Evolutionary conservation across 1,140 invertebrate genomes (phyloP).

Genomic region (Drosophila pseudoobscura): DNA sequence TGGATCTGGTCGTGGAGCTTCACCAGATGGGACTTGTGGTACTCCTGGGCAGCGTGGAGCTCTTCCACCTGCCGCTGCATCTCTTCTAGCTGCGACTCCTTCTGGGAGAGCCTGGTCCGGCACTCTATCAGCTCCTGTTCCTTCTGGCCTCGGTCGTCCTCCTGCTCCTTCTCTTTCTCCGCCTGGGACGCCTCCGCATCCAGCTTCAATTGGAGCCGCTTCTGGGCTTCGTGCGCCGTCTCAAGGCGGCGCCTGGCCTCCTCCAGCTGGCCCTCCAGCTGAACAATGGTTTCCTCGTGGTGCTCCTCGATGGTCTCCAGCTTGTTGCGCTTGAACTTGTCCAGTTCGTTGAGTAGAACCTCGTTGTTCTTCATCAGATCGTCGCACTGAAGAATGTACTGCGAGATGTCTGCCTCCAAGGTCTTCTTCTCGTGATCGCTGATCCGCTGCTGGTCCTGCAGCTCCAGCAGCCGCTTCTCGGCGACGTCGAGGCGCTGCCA

Average conservation of each 20-base stretch:
- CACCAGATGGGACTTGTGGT: constrained; percentile 23
- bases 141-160: constrained; percentile 6
- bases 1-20: constrained; percentile 19
- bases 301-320: constrained; percentile 88
- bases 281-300: constrained; percentile 86
- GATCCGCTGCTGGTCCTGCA: constrained; percentile 66
- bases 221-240: constrained; percentile 66
- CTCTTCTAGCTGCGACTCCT: not conserved
- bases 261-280: constrained; percentile 86
- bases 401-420: constrained; percentile 85
- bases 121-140: constrained; percentile 4
- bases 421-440: constrained; percentile 85
- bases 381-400: constrained; percentile 86
- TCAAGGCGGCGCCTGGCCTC: constrained; percentile 84
- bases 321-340: constrained; percentile 86
- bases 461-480: constrained; percentile 77
- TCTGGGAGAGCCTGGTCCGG: not conserved
- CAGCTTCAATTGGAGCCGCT: constrained; percentile 22
- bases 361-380: constrained; percentile 88
- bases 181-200: not conserved
- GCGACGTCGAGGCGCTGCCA: constrained; percentile 72
- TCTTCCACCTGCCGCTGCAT: not conserved
- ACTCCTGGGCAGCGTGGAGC: constrained; percentile 1
- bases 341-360: constrained; percentile 86
- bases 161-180: not conserved